phyloP scores from a whole-genome alignment of 2,888 invertebrate species.

The Tolmerus cingulatus region DNA sequence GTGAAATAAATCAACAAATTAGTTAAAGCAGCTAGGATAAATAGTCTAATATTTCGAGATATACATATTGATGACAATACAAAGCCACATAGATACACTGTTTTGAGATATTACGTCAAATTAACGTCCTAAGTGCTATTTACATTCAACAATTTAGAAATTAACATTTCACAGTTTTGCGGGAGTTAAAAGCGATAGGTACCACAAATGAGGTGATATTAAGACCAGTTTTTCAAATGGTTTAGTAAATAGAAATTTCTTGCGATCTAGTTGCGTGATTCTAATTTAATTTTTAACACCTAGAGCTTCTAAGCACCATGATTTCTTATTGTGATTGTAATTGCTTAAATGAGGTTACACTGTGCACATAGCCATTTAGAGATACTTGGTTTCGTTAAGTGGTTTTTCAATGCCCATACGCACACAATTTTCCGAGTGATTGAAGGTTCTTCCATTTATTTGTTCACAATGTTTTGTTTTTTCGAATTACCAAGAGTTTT shows the following conservation, averaged over 20 bases:
- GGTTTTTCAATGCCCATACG: constrained; percentile 41
- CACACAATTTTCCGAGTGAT: constrained; percentile 47
- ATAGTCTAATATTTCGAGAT: neutral
- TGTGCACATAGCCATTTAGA: constrained; percentile 44
- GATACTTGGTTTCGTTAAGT: constrained; percentile 41
- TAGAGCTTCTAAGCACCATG: constrained; percentile 23
- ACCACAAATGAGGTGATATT: neutral
- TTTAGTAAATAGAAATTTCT: neutral
- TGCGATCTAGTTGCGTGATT: neutral
- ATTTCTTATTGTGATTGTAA: constrained; percentile 14
- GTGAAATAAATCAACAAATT: constrained; percentile 5
- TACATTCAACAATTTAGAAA: neutral
- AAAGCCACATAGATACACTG: neutral
- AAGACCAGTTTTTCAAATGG: neutral
- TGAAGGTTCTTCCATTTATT: constrained; percentile 42
- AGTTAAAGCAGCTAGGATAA: neutral
- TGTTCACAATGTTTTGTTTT: constrained; percentile 46
- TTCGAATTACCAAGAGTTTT: constrained; percentile 37
- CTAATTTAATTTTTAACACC: constrained; percentile 4
- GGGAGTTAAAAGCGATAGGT: neutral
- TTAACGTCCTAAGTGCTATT: constrained; percentile 18
- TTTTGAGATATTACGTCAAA: neutral
- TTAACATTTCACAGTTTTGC: constrained; percentile 1
- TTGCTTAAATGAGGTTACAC: constrained; percentile 46
- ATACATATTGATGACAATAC: neutral